Base-by-base conservation (phyloP, 2,888 invertebrate genomes). In the Geophilus truncorum region DNA sequence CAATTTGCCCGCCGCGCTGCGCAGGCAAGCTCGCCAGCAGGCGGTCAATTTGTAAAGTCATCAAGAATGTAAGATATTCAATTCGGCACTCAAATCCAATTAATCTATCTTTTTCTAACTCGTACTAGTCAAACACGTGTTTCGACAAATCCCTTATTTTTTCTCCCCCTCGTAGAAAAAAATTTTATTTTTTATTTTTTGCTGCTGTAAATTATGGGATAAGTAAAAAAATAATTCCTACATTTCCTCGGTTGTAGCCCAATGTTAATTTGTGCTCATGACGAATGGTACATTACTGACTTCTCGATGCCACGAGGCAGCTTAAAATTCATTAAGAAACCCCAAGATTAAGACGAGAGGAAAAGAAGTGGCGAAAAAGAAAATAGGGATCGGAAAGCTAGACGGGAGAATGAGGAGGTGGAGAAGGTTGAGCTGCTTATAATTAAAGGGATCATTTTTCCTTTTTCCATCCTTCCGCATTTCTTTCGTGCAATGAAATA, bases 41-140 rank as follows among this genome's bases (percentile, higher is more conserved):
- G 62, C 62, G 62, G 62, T 62, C 62, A 62, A 62, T 62, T 62
- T 23, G 62, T 62, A 62, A 23, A 62, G 62, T 62, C 62, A 62
- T 62, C 62, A 62, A 62, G 62, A 62, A 62, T 62, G 62, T 62
- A 62, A 62, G 62, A 62, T 62, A 62, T 62, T 62, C 62, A 62
- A 62, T 62, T 62, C 62, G 25, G 62, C 62, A 62, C 62, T 62
- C 62, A 62, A 62, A 62, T 6, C 62, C 62, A 62, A 62, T 62
- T 62, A 62, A 62, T 62, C 25, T 28, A 3, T 62, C 25, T 23
- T 62, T 62, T 62, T 62, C n/a, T n/a, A n/a, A n/a, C n/a, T 45
- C n/a, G n/a, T 18, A 25, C 25, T 62, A 23, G 62, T 62, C 9
- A 62, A 62, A 28, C 62, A 62, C 28, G 25, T 62, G 62, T 62